Evolutionary conservation across 1,140 invertebrate species (phyloP).

Genomic region (Lordiphosa clarofinis): DNA sequence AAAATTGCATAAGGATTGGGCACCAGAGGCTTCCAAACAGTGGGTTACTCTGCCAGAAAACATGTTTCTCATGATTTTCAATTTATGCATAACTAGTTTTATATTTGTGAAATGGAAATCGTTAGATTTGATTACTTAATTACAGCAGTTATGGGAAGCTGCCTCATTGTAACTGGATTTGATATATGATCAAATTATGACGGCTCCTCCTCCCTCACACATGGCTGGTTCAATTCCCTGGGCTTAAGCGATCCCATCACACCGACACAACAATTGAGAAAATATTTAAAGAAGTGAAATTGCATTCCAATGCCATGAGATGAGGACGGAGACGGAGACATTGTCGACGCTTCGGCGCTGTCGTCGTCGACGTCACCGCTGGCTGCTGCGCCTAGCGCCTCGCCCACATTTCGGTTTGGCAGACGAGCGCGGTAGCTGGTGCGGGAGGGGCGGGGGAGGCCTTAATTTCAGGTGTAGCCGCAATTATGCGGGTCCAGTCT

Average conservation of each 20-base stretch:
- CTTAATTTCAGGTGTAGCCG: slow-evolving; percentile 54
- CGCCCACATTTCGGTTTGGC: slow-evolving; percentile 45
- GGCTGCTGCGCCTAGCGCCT: slow-evolving; percentile 44
- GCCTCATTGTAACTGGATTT: no score
- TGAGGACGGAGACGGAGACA: slow-evolving; percentile 5
- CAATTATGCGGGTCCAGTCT: slow-evolving; percentile 59
- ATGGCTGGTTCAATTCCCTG: neutral
- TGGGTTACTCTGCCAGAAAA: no score
- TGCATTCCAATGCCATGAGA: slow-evolving; percentile 65
- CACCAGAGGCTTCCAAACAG: no score
- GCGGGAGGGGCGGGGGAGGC: no score
- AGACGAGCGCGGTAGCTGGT: neutral
- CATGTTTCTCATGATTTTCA: no score
- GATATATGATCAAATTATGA: no score
- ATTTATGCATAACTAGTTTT: neutral
- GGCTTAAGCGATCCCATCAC: slow-evolving; percentile 6
- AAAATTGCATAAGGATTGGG: no score
- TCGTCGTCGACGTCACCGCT: neutral
- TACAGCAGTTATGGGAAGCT: no score
- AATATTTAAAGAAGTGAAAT: slow-evolving; percentile 78
- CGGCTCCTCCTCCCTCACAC: no score
- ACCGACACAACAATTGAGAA: slow-evolving; percentile 62
- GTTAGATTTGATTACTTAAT: no score
- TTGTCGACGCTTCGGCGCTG: neutral
- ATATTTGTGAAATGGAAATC: no score